Evolutionary conservation across 1,140 invertebrate species (phyloP), one percentile per base, ranked within the genome.

Genomic region (Maconellicoccus hirsutus): DNA sequence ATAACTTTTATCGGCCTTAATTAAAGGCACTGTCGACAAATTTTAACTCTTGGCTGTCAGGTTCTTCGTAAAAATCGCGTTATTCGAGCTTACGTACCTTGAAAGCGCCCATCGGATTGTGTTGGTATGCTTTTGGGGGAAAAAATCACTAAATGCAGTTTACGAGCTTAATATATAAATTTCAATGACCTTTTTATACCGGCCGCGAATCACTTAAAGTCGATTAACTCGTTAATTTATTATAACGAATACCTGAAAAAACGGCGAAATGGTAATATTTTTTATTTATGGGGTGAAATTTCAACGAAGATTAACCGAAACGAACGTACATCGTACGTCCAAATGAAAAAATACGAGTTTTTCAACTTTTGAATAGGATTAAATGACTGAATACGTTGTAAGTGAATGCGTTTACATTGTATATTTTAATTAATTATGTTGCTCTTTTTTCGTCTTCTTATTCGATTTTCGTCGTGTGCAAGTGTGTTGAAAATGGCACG

Each of bases 181-280:
- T 52, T 52, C 42, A 19, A 52, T 52, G 42, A 52, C 42, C 16
- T 52, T 52, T 52, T 8, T 8, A 52, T 3, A 33, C 29, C 12
- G 12, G 42, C 42, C 42, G 42, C 42, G 42, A 16, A 52, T 52
- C 42, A 52, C n/a, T 52, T 52, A 4, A 16, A 52, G 42, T 52
- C 42, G 42, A 52, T 52, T 52, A 52, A 52, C 42, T 52, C 42
- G 42, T 52, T 52, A 16, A 52, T 52, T 52, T 52, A 52, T 52
- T 52, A 52, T 52, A 52, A 6, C 29, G 29, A 33, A 33, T 6
- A 52, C 2, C 6, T 8, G 42, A 52, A 52, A 16, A 52, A 16
- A 52, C n/a, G 42, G 42, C 42, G 42, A 52, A 52, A 52, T 3
- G 16, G 42, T 52, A 52, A 52, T 52, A 52, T 52, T 52, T 52